Percentiles rank a stretch among this genome's conserved stretches.
Evolutionary conservation across 2,888 invertebrate species (phyloP).

Genomic region (Xanthostigma xanthostigma): DNA sequence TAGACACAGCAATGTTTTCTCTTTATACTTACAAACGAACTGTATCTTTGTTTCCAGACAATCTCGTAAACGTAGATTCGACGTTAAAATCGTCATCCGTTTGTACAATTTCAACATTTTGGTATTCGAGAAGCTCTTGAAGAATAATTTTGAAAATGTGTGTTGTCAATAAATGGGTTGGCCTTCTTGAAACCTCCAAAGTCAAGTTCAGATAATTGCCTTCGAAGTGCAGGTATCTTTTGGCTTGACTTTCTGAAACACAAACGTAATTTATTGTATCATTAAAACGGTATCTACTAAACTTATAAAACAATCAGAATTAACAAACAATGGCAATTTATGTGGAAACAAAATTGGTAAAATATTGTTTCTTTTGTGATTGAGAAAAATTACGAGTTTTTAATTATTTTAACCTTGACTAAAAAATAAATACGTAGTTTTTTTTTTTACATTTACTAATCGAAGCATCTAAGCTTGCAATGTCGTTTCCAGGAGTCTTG

Average conservation of each 20-base stretch:
- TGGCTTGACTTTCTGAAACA: conserved; percentile 12
- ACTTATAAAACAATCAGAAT: no score
- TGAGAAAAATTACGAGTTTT: no score
- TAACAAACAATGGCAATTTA: no score
- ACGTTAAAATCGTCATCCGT: conserved; percentile 30
- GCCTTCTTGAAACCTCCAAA: conserved; percentile 36
- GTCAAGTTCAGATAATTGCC: conserved; percentile 27
- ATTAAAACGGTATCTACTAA: background rate
- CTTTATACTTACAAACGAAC: no score
- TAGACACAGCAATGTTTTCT: no score
- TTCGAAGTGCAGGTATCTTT: conserved; percentile 28
- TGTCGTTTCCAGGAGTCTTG: no score
- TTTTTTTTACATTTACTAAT: no score
- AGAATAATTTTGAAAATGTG: conserved; percentile 42
- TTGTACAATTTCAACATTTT: conserved; percentile 26
- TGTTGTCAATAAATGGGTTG: conserved; percentile 39
- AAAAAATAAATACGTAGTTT: no score
- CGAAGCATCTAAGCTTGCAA: no score
- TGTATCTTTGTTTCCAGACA: conserved; percentile 16
- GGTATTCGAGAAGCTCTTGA: conserved; percentile 32
- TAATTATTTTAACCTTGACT: no score
- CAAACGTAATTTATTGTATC: background rate
- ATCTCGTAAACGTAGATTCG: conserved; percentile 22
- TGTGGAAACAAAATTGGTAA: no score
- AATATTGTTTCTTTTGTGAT: no score